phyloP scores from a whole-genome alignment of 2,888 invertebrate genomes.

The Cremastobaeus sp. region DNA sequence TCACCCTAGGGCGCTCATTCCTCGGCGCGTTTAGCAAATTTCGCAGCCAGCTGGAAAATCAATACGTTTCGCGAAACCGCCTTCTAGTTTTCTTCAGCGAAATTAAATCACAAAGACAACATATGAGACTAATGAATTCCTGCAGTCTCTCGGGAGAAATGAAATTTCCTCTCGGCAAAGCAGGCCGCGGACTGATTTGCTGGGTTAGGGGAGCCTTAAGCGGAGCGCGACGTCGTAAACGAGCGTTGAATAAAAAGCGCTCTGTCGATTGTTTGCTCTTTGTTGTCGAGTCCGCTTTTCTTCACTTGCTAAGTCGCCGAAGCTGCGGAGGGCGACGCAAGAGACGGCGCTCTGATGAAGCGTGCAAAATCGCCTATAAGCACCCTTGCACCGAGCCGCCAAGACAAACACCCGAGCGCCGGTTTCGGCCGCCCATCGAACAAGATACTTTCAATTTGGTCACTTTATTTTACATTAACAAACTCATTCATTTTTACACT shows the following conservation, averaged over 20 bases:
- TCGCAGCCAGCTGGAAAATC: no score
- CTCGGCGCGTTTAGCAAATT: no score
- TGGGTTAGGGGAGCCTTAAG: background rate
- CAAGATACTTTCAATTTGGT: constrained; percentile 38
- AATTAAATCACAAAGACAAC: no score
- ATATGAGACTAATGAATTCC: no score
- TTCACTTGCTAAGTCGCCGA: constrained; percentile 17
- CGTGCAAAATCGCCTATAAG: constrained; percentile 44
- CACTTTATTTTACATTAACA: constrained; percentile 48
- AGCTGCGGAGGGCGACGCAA: constrained; percentile 25
- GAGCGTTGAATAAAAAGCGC: constrained; percentile 21
- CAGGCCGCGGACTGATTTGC: background rate
- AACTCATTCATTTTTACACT: constrained; percentile 43
- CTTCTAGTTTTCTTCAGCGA: no score
- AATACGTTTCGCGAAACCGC: no score
- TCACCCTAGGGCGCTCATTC: no score
- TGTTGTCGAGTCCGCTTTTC: constrained; percentile 19
- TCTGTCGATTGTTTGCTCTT: constrained; percentile 49
- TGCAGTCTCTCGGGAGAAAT: background rate
- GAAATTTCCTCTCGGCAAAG: background rate
- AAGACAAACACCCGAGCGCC: constrained; percentile 8
- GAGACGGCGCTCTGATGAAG: constrained; percentile 41
- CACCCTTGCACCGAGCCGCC: constrained; percentile 30
- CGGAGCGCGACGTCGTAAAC: constrained; percentile 6
- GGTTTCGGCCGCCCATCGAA: no score